Conservation (phyloP, 2,113 vertebrate species). For the Neodon shergylaensis region DNA sequence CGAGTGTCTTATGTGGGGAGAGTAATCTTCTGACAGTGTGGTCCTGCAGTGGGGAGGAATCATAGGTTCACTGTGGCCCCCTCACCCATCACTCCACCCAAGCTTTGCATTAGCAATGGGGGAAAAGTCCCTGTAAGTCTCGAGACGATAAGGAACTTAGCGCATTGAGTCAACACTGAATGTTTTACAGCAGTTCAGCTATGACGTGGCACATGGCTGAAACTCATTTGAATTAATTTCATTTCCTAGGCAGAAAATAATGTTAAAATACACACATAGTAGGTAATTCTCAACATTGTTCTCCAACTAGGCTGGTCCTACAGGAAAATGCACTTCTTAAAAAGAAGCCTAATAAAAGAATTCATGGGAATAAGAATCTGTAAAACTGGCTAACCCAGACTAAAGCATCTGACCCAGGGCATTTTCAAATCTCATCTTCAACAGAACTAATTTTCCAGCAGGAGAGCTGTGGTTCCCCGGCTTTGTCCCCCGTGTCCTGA, state of each 20-base stretch:
- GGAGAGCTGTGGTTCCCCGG: neutral
- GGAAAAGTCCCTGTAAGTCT: neutral
- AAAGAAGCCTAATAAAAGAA: conserved; percentile 34
- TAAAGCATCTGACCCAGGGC: neutral
- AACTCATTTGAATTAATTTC: conserved; percentile 54
- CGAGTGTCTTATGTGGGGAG: conserved; percentile 5
- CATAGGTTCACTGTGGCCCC: conserved; percentile 38
- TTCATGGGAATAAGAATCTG: neutral
- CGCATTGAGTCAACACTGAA: neutral
- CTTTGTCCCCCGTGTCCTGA: neutral
- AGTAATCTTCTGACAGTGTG: neutral
- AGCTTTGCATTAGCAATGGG: neutral
- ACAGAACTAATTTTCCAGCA: neutral
- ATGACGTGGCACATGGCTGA: conserved; percentile 56
- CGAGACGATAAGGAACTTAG: conserved; percentile 37
- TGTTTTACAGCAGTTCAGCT: conserved; percentile 71
- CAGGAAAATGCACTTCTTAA: conserved; percentile 56
- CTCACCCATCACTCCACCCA: neutral
- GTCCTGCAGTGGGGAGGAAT: conserved; percentile 11
- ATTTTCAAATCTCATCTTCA: neutral
- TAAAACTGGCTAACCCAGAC: neutral
- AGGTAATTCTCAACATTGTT: conserved; percentile 55
- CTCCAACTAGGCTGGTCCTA: conserved; percentile 74
- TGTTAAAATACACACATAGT: conserved; percentile 12
- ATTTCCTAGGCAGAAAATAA: conserved; percentile 65